Percentiles rank a stretch among this genome's conserved stretches.
phyloP scores from a whole-genome alignment of 2,113 vertebrate genomes.

The Coracopsis vasa region DNA sequence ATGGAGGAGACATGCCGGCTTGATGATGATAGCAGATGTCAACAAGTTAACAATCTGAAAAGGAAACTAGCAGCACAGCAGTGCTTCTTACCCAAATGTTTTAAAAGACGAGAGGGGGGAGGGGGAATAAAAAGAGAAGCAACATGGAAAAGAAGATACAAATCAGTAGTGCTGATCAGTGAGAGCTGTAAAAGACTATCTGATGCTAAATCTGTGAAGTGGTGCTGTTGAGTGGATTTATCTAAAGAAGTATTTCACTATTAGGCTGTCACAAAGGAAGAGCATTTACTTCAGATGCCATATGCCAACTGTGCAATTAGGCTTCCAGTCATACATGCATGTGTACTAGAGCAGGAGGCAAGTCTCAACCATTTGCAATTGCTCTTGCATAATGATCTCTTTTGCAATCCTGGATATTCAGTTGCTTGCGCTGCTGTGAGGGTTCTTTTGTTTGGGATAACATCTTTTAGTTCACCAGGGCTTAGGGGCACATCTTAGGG shows the following conservation, averaged over 20 bases:
- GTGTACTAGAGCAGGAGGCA: not conserved
- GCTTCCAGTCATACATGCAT: not conserved
- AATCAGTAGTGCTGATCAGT: not conserved
- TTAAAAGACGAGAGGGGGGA: not conserved
- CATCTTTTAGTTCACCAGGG: not conserved
- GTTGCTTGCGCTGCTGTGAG: not conserved
- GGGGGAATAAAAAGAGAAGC: not conserved
- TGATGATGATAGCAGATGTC: conserved; percentile 29
- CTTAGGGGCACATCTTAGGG: not conserved
- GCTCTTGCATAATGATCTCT: not conserved
- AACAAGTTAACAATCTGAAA: conserved; percentile 39
- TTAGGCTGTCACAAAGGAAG: conserved; percentile 23
- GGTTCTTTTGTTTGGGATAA: not conserved
- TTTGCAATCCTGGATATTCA: not conserved
- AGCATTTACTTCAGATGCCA: conserved; percentile 5
- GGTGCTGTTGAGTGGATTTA: conserved; percentile 5
- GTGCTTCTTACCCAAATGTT: not conserved
- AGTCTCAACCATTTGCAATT: not conserved
- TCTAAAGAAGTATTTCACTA: conserved; percentile 12
- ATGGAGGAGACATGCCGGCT: conserved; percentile 22
- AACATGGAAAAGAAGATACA: not conserved
- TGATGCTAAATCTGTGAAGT: conserved; percentile 15
- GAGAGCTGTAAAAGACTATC: conserved; percentile 26
- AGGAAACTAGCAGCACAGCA: not conserved
- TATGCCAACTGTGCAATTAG: conserved; percentile 30